Evolutionary conservation across 1,140 invertebrate genomes (phyloP).

Genomic region (Monochamus saltuarius): DNA sequence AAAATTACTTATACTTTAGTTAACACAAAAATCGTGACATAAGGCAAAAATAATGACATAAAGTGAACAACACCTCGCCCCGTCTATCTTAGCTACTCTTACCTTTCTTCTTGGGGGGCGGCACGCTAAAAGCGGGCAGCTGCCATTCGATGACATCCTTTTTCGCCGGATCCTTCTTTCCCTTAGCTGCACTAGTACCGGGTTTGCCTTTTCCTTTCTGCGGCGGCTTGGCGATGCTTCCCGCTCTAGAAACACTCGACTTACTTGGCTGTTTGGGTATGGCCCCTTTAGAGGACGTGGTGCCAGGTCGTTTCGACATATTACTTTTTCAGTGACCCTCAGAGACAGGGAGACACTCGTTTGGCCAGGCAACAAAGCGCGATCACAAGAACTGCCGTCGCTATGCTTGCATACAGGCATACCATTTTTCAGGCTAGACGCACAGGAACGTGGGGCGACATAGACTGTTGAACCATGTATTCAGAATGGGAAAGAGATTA

Average conservation of each 20-base stretch:
- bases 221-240: no score
- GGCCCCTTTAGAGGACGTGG: slow-evolving; percentile 8
- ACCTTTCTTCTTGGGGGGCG: slow-evolving; percentile 23
- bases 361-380: slow-evolving; percentile 27
- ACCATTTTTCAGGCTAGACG: slow-evolving; percentile 26
- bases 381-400: slow-evolving; percentile 26
- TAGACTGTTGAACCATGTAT: neutral
- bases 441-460: slow-evolving; percentile 3
- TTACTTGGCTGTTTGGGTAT: slow-evolving; percentile 13
- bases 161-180: slow-evolving; percentile 8
- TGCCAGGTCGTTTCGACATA: slow-evolving; percentile 8
- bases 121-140: slow-evolving; percentile 28
- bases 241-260: neutral
- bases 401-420: slow-evolving; percentile 31
- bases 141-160: slow-evolving; percentile 20
- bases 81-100: slow-evolving; percentile 6
- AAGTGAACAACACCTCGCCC: no score
- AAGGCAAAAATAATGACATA: no score
- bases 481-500: neutral
- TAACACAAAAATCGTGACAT: no score
- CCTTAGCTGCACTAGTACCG: slow-evolving; percentile 9
- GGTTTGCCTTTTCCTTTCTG: neutral
- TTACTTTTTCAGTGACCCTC: slow-evolving; percentile 11
- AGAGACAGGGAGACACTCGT: slow-evolving; percentile 29
- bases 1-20: no score